Conservation (phyloP, 1,140 invertebrate genomes). For the Bombus haemorrhoidalis region DNA sequence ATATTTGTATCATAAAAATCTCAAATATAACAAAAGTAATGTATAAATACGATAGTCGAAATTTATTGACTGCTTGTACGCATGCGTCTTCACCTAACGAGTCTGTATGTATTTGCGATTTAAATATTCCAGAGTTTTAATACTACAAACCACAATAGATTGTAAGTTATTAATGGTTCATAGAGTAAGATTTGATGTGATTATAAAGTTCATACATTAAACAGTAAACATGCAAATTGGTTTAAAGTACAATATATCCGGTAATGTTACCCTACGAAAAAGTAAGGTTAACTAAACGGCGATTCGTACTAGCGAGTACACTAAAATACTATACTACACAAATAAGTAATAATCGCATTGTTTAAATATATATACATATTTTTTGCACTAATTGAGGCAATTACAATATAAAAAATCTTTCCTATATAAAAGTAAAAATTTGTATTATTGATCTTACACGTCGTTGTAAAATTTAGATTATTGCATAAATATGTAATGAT, state of each 20-base stretch:
- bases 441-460: not conserved
- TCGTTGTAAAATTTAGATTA: not conserved
- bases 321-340: not conserved
- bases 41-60: not conserved
- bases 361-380: not conserved
- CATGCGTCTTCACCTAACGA: slow-evolving; percentile 23
- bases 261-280: not conserved
- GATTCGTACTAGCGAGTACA: slow-evolving; percentile 29
- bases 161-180: slow-evolving; percentile 3
- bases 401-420: not conserved
- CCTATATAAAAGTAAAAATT: not conserved
- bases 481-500: not conserved
- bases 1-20: not conserved
- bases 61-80: slow-evolving; percentile 39
- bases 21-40: not conserved
- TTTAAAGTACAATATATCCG: not conserved
- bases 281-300: slow-evolving; percentile 44
- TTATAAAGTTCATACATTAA: not conserved
- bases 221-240: not conserved
- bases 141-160: slow-evolving; percentile 1
- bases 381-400: not conserved
- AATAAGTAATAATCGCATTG: not conserved
- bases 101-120: slow-evolving; percentile 24
- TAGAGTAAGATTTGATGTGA: not conserved
- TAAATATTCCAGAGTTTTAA: not conserved